These are phyloP conservation scores for Myotis planiceps DNA, from an alignment of 2,797 vertebrate genomes.

Conservation along the genomic window DNA sequence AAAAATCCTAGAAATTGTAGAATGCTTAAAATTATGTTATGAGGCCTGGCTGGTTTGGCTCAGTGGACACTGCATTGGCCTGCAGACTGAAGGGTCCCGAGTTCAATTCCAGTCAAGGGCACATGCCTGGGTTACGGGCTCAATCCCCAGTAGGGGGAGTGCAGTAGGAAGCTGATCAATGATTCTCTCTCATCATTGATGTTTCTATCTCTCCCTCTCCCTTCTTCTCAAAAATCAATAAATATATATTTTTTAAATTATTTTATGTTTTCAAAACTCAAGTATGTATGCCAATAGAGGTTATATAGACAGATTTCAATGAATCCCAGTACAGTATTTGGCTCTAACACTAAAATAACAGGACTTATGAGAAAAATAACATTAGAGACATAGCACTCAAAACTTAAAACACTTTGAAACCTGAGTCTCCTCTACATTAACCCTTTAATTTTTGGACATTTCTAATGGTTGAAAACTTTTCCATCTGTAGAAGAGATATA, in stretches of 20 bases:
- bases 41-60: too few species aligned
- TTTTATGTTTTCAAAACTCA: background rate
- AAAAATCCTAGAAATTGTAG: background rate
- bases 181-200: too few species aligned
- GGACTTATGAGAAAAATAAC: background rate
- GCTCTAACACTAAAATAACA: background rate
- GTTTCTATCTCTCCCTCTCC: too few species aligned
- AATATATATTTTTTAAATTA: too few species aligned
- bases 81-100: too few species aligned
- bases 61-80: too few species aligned
- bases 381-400: background rate
- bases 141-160: too few species aligned
- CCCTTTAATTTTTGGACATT: background rate
- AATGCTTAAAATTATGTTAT: constrained; percentile 6
- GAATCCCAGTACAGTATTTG: background rate
- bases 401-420: background rate
- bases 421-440: background rate
- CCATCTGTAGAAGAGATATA: background rate
- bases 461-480: background rate
- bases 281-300: background rate
- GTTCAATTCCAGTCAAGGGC: too few species aligned
- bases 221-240: too few species aligned
- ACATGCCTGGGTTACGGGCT: too few species aligned
- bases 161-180: too few species aligned
- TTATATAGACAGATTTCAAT: background rate